Percentiles rank a stretch among this genome's conserved stretches.
These are phyloP conservation scores for Creontiades dilutus DNA, from an alignment of 2,888 invertebrate species.

Conservation along the genomic window DNA sequence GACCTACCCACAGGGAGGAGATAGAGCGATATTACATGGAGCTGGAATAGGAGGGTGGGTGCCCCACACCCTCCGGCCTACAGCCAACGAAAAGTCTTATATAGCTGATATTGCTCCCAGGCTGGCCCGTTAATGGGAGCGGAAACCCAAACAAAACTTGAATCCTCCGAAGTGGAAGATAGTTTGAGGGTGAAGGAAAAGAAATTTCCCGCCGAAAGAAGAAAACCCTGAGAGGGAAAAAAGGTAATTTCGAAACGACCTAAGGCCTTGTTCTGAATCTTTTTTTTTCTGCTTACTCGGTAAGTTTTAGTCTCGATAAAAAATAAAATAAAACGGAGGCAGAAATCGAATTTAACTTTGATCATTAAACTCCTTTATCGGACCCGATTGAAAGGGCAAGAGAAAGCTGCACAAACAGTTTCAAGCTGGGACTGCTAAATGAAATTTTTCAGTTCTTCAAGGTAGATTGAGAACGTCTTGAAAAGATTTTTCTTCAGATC, in stretches of 20 bases:
- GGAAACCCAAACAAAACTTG: constrained; percentile 50
- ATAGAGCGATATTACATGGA: not conserved
- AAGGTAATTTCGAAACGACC: constrained; percentile 24
- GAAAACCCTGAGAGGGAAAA: not conserved
- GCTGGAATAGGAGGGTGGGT: not conserved
- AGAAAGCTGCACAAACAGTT: constrained; percentile 19
- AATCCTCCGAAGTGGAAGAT: constrained; percentile 23
- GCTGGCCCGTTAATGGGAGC: constrained; percentile 28
- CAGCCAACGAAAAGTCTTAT: constrained; percentile 31
- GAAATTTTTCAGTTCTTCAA: not conserved
- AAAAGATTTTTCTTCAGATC: not conserved
- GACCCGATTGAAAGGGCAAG: not conserved
- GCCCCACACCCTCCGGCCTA: not conserved
- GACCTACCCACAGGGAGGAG: not conserved
- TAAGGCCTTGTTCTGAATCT: constrained; percentile 14
- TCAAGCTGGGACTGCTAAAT: not conserved
- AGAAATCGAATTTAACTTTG: constrained; percentile 55
- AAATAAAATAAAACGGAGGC: constrained; percentile 27
- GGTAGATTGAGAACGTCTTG: constrained; percentile 2
- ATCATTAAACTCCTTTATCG: constrained; percentile 59
- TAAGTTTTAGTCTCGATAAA: constrained; percentile 14
- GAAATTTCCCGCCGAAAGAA: not conserved
- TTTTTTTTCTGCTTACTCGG: not conserved
- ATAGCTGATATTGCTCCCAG: constrained; percentile 29
- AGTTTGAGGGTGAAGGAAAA: constrained; percentile 15